These are phyloP conservation scores for Takifugu flavidus DNA, from an alignment of 2,113 vertebrate genomes.

Conservation along the genomic window DNA sequence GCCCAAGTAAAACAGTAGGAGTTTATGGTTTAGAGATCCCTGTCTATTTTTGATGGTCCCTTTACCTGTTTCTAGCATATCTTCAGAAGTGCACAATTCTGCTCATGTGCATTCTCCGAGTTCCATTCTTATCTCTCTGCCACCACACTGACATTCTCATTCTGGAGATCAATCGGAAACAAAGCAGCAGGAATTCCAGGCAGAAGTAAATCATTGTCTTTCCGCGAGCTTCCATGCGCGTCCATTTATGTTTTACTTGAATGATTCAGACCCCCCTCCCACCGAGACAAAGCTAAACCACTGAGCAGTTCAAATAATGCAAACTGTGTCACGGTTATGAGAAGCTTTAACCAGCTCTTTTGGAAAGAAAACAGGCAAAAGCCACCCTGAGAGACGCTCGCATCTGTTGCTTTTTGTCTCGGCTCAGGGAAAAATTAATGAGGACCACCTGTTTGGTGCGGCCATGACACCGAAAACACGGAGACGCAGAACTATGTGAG, in stretches of 20 bases:
- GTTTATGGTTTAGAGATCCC: slow-evolving; percentile 10
- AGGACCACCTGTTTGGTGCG: slow-evolving; percentile 47
- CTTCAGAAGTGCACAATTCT: slow-evolving; percentile 10
- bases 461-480: slow-evolving; percentile 31
- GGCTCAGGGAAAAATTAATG: slow-evolving; percentile 32
- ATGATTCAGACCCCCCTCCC: slow-evolving; percentile 5
- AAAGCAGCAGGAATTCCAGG: slow-evolving; percentile 42
- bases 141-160: slow-evolving; percentile 50
- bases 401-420: slow-evolving; percentile 26
- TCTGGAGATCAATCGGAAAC: slow-evolving; percentile 38
- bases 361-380: background rate
- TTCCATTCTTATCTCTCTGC: slow-evolving; percentile 63
- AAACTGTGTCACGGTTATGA: background rate
- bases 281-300: slow-evolving; percentile 13
- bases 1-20: background rate
- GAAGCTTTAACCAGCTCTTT: slow-evolving; percentile 1
- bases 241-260: slow-evolving; percentile 18
- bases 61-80: slow-evolving; percentile 31
- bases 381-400: slow-evolving; percentile 1
- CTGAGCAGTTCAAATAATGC: slow-evolving; percentile 1
- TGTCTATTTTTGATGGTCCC: background rate
- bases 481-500: slow-evolving; percentile 38
- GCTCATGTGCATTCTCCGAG: slow-evolving; percentile 51
- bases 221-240: slow-evolving; percentile 7
- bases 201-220: slow-evolving; percentile 22